Percentiles rank a stretch among this genome's conserved stretches.
These are phyloP conservation scores for Crematogaster levior DNA, from an alignment of 2,888 invertebrate species.

Conservation along the genomic window DNA sequence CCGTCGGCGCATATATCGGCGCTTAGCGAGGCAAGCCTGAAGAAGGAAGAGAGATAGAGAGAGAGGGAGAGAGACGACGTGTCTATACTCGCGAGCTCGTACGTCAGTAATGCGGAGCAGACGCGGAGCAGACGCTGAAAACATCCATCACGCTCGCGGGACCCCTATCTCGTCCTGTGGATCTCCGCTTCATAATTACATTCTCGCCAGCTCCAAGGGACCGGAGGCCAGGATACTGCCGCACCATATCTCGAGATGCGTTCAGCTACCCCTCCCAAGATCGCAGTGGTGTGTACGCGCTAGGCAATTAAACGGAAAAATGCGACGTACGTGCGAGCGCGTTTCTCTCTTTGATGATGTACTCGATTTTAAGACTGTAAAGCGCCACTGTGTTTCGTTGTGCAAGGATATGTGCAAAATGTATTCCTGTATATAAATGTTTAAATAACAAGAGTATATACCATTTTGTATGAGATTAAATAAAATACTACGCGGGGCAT, in stretches of 20 bases:
- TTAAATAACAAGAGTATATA: not conserved
- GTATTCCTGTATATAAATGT: too few relatives aligned
- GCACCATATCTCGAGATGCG: conserved; percentile 60
- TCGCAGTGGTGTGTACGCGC: conserved; percentile 57
- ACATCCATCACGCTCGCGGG: conserved; percentile 84
- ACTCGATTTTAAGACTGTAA: not conserved
- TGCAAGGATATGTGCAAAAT: not conserved
- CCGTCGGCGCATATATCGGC: conserved; percentile 74
- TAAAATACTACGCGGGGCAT: conserved; percentile 24
- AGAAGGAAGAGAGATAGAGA: conserved; percentile 59
- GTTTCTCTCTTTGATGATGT: not conserved
- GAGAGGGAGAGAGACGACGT: conserved; percentile 64
- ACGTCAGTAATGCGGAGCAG: conserved; percentile 84
- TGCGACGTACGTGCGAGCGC: conserved; percentile 61
- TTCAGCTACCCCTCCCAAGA: conserved; percentile 35
- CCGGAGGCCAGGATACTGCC: conserved; percentile 52
- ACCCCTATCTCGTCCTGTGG: conserved; percentile 82
- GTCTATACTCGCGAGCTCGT: conserved; percentile 75
- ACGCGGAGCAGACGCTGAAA: conserved; percentile 85
- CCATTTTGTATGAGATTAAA: conserved; percentile 12
- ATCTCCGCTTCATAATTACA: conserved; percentile 85
- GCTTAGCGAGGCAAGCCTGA: conserved; percentile 62
- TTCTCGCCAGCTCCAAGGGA: conserved; percentile 78
- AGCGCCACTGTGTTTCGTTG: not conserved
- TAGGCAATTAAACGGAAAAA: conserved; percentile 70